Evolutionary conservation across 2,797 vertebrate genomes (phyloP).

Genomic region (Rhyacichthys aspro): DNA sequence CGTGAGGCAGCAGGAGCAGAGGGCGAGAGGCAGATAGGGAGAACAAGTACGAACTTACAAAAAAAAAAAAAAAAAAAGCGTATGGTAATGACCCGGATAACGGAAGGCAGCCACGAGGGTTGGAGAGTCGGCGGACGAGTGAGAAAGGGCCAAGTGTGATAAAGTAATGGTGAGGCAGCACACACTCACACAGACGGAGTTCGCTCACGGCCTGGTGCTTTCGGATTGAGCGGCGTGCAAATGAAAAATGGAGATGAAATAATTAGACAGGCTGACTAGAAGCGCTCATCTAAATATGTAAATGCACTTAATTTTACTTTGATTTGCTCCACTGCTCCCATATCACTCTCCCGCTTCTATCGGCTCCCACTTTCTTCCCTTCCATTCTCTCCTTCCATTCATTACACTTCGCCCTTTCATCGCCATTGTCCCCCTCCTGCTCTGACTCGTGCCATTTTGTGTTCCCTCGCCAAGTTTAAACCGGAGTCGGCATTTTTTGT

Average conservation of each 20-base stretch:
- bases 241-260: slow-evolving; percentile 84
- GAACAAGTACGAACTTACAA: slow-evolving; percentile 69
- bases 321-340: slow-evolving; percentile 78
- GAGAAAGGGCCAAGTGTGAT: slow-evolving; percentile 50
- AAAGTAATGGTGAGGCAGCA: slow-evolving; percentile 53
- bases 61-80: too few relatives aligned
- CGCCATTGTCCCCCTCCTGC: slow-evolving; percentile 20
- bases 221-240: slow-evolving; percentile 66
- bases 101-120: slow-evolving; percentile 51
- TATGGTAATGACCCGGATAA: slow-evolving; percentile 76
- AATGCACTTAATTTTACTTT: slow-evolving; percentile 86
- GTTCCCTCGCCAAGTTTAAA: slow-evolving; percentile 7
- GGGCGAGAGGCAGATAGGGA: slow-evolving; percentile 51
- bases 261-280: slow-evolving; percentile 83
- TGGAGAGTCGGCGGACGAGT: slow-evolving; percentile 35
- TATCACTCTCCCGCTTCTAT: slow-evolving; percentile 56
- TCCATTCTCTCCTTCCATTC: slow-evolving; percentile 51
- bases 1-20: slow-evolving; percentile 50
- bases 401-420: slow-evolving; percentile 46
- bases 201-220: slow-evolving; percentile 71
- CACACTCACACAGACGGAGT: slow-evolving; percentile 30
- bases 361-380: slow-evolving; percentile 38
- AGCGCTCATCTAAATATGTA: slow-evolving; percentile 86
- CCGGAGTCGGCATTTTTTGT: neutral
- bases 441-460: slow-evolving; percentile 25